Percentiles rank a stretch among this genome's conserved stretches.
These are phyloP conservation scores for Dromococcyx pavoninus DNA, from an alignment of 2,797 vertebrate species.

Conservation along the genomic window DNA sequence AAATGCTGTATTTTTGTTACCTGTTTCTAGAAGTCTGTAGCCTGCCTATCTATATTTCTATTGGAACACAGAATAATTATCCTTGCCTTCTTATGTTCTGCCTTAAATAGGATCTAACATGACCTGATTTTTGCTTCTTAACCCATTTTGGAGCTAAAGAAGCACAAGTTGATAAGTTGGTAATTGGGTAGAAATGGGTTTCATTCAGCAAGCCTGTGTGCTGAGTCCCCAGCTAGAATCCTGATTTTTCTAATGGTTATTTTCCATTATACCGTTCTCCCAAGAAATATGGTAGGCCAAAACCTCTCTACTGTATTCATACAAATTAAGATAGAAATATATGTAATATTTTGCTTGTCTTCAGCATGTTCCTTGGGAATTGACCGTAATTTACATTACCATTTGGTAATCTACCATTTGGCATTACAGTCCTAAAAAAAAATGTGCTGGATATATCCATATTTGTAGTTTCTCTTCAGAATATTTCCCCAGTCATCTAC, in stretches of 20 bases:
- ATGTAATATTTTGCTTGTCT: constrained; percentile 1
- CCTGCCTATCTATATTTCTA: constrained; percentile 45
- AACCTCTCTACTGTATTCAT: not conserved
- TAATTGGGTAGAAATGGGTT: not conserved
- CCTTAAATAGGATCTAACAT: constrained; percentile 11
- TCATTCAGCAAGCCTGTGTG: not conserved
- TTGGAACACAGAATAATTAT: not conserved
- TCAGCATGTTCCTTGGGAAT: not conserved
- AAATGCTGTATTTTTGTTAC: constrained; percentile 36
- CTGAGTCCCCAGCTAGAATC: not conserved
- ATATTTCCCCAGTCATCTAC: not conserved
- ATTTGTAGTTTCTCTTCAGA: constrained; percentile 6
- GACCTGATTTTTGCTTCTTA: not conserved
- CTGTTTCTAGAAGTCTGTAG: not conserved
- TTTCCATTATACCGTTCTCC: not conserved
- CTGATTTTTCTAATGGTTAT: not conserved
- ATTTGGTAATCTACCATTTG: not conserved
- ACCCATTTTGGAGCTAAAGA: not conserved
- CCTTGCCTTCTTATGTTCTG: constrained; percentile 40
- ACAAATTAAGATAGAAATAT: not conserved
- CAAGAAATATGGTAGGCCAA: not conserved
- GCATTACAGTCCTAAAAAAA: not conserved
- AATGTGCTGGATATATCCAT: not conserved
- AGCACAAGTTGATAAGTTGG: not conserved
- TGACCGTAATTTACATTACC: not conserved